Evolutionary conservation across 1,140 invertebrate species (phyloP).

Genomic region (Berghia stephanieae): DNA sequence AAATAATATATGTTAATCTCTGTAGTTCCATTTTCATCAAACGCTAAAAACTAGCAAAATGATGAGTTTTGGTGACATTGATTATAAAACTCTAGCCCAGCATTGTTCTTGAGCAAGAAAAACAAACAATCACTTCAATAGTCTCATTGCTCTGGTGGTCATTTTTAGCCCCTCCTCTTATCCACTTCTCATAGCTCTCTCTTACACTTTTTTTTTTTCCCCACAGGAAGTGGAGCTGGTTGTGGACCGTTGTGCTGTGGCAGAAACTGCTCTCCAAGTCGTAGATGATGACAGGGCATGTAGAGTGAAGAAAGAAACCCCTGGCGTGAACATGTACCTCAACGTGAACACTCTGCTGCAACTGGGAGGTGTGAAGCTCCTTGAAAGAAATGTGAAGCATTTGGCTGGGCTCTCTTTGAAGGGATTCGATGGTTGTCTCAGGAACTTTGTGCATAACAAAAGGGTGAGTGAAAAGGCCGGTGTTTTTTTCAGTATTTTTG

Average conservation of each 20-base stretch:
- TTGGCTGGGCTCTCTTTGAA: conserved; percentile 14
- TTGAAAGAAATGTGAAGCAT: conserved; percentile 85
- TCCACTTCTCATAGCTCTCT: no score
- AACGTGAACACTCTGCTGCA: conserved; percentile 96
- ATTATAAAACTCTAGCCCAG: no score
- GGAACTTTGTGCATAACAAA: conserved; percentile 94
- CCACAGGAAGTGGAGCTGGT: conserved; percentile 73
- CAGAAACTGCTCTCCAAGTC: conserved; percentile 78
- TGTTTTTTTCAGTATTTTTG: not conserved
- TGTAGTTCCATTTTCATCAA: no score
- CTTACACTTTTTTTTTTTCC: not conserved
- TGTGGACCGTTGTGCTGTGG: conserved; percentile 89
- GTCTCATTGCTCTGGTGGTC: no score
- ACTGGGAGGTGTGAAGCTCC: conserved; percentile 88
- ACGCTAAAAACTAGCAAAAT: no score
- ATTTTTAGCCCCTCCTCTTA: no score
- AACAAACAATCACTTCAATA: no score
- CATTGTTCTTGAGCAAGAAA: no score
- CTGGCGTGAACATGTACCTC: conserved; percentile 94
- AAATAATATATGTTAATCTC: no score
- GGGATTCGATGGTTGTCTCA: conserved; percentile 92
- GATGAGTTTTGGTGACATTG: no score
- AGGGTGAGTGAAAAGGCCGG: conserved; percentile 70
- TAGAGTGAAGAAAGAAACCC: conserved; percentile 86
- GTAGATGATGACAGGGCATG: conserved; percentile 84